Base-by-base conservation (phyloP, 2,888 invertebrate species). In the Syrista parreyssii region DNA sequence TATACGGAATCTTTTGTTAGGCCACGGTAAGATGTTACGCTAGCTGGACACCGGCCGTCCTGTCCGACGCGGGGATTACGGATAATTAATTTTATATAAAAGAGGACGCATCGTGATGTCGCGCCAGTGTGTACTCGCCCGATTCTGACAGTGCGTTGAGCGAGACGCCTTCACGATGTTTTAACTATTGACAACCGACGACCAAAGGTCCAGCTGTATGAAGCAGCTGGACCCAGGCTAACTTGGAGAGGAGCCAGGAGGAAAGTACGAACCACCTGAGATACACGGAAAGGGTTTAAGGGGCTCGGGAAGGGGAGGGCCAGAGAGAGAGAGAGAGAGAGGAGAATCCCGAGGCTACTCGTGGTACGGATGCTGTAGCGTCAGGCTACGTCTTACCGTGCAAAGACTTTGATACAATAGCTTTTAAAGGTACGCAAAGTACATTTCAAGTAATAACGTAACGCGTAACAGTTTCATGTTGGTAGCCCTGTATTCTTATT, bases 401-500 rank as follows among this genome's bases (percentile, higher is more conserved):
- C 80, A 79, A 83, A 85, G 82, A 83, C 80, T 84, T 84, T 80
- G 81, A 78, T 83, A 79, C 78, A 75, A 81, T 79, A 76, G 77
- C 72, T 78, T 78, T 78, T 31, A 79, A 83, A 81, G 79, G 84
- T 84, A 84, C 86, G 82, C 15, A 86, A 81, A 86, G 83, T 88
- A 85, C 81, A 87, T 81, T 84, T 84, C 81, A 84, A 83, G 80
- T 85, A 83, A 82, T 85, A 84, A 79, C 78, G 78, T 81, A 81
- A 79, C 78, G 79, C 79, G 79, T 82, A 75, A 82, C 74, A 83
- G 81, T 86, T 84, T 87, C 85, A 82, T 86, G 84, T 87, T 87
- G 81, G 86, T 87, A 88, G 85, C 85, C 83, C 84, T 81, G 84
- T 86, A 86, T 84, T 87, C 83, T 85, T 85, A 86, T 86, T 84